phyloP scores from a whole-genome alignment of 1,140 invertebrate genomes.

The Drosophila sp. region DNA sequence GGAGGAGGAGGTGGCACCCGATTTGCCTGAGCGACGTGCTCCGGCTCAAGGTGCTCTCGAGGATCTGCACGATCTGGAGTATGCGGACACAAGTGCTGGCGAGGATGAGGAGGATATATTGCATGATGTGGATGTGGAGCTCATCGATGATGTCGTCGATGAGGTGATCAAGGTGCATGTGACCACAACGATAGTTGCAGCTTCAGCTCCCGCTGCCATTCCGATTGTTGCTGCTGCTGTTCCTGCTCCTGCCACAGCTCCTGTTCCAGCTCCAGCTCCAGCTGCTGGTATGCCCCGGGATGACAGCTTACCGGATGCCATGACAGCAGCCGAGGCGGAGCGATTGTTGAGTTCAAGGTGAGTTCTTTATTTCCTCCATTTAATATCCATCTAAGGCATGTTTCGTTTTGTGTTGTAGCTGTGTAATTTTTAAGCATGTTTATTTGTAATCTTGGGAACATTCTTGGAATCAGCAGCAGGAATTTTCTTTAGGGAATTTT shows the following conservation, averaged over 20 bases:
- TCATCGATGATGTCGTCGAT: constrained; percentile 61
- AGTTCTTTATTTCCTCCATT: constrained; percentile 43
- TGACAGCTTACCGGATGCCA: constrained; percentile 87
- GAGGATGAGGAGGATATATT: constrained; percentile 85
- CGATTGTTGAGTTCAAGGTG: constrained; percentile 92
- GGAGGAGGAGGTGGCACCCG: constrained; percentile 56
- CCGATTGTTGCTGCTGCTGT: not conserved
- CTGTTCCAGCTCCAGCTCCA: not conserved
- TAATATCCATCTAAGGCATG: not conserved
- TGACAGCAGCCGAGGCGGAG: constrained; percentile 94
- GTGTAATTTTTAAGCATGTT: constrained; percentile 6
- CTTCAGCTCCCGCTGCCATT: not conserved
- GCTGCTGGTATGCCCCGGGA: constrained; percentile 55
- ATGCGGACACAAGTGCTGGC: constrained; percentile 86
- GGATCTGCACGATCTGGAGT: constrained; percentile 85
- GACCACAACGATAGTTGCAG: constrained; percentile 19
- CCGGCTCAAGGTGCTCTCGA: constrained; percentile 57
- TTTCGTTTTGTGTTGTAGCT: not conserved
- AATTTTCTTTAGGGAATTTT: too few species aligned
- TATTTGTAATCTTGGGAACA: not conserved
- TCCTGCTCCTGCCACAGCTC: not conserved
- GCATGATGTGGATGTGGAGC: constrained; percentile 60
- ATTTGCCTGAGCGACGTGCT: constrained; percentile 67
- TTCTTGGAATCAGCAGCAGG: not conserved
- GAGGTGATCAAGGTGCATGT: constrained; percentile 76